These are phyloP conservation scores for Chloromyia formosa DNA, from an alignment of 2,888 invertebrate genomes.

Conservation along the genomic window DNA sequence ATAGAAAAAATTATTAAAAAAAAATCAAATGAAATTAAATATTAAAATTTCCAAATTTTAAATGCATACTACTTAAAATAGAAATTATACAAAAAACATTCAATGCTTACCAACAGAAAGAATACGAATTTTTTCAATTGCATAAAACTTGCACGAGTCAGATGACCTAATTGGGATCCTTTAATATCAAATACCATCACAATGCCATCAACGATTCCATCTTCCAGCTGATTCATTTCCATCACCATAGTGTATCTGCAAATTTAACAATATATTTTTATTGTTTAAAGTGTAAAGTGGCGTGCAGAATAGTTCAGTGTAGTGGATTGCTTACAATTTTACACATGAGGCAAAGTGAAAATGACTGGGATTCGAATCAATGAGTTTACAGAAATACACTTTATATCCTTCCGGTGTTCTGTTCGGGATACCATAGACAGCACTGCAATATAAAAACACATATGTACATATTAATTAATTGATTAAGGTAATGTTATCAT, in stretches of 20 bases:
- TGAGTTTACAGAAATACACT: slow-evolving; percentile 66
- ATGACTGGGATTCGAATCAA: slow-evolving; percentile 69
- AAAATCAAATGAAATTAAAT: too few relatives aligned
- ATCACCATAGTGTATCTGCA: slow-evolving; percentile 67
- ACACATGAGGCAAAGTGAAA: slow-evolving; percentile 68
- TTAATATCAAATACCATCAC: slow-evolving; percentile 73
- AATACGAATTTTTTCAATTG: slow-evolving; percentile 74
- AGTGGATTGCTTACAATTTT: slow-evolving; percentile 65
- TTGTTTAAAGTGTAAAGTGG: too few relatives aligned
- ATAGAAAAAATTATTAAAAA: too few relatives aligned
- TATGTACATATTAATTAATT: too few relatives aligned
- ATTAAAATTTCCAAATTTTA: too few relatives aligned
- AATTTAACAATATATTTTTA: background rate
- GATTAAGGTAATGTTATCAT: too few relatives aligned
- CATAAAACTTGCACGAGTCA: slow-evolving; percentile 70
- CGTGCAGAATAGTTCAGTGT: too few relatives aligned
- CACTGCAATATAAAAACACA: slow-evolving; percentile 58
- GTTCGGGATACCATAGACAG: slow-evolving; percentile 64
- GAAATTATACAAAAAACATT: too few relatives aligned
- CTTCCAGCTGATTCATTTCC: slow-evolving; percentile 63
- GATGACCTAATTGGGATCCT: slow-evolving; percentile 70
- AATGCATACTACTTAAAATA: too few relatives aligned
- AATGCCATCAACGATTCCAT: slow-evolving; percentile 72
- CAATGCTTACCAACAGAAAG: slow-evolving; percentile 65
- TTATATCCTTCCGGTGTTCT: slow-evolving; percentile 69